These are phyloP conservation scores for Pseudochaenichthys georgianus DNA, from an alignment of 2,797 vertebrate species.

Conservation along the genomic window DNA sequence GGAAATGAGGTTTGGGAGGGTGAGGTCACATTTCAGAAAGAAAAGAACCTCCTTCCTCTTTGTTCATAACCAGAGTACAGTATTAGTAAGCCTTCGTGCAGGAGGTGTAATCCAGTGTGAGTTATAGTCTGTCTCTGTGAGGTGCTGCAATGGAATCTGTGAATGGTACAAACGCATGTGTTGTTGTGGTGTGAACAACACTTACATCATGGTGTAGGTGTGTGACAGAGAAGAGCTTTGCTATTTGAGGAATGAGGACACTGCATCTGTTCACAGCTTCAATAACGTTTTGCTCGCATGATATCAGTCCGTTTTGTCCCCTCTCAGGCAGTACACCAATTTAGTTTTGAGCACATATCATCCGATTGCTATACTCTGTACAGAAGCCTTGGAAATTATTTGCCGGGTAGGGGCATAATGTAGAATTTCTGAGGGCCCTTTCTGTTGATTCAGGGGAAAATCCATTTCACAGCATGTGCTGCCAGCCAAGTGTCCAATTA, in stretches of 20 bases:
- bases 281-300: slow-evolving; percentile 22
- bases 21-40: slow-evolving; percentile 16
- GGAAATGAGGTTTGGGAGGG: slow-evolving; percentile 17
- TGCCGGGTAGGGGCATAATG: slow-evolving; percentile 37
- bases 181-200: slow-evolving; percentile 69
- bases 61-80: slow-evolving; percentile 22
- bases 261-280: slow-evolving; percentile 59
- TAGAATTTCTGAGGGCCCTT: slow-evolving; percentile 63
- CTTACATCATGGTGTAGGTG: slow-evolving; percentile 78
- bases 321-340: slow-evolving; percentile 22
- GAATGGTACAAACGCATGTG: slow-evolving; percentile 70
- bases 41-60: slow-evolving; percentile 34
- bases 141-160: slow-evolving; percentile 59
- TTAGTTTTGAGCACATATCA: slow-evolving; percentile 32
- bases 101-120: slow-evolving; percentile 53
- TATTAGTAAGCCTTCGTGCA: slow-evolving; percentile 38
- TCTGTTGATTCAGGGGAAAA: slow-evolving; percentile 79
- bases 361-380: slow-evolving; percentile 6
- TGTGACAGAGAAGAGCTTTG: slow-evolving; percentile 64
- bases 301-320: slow-evolving; percentile 16
- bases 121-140: slow-evolving; percentile 53
- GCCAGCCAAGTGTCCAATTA: slow-evolving; percentile 79
- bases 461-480: slow-evolving; percentile 72
- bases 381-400: slow-evolving; percentile 49
- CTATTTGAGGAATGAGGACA: slow-evolving; percentile 58